Conservation (phyloP, 2,888 invertebrate species). For the Euphydryas editha region DNA sequence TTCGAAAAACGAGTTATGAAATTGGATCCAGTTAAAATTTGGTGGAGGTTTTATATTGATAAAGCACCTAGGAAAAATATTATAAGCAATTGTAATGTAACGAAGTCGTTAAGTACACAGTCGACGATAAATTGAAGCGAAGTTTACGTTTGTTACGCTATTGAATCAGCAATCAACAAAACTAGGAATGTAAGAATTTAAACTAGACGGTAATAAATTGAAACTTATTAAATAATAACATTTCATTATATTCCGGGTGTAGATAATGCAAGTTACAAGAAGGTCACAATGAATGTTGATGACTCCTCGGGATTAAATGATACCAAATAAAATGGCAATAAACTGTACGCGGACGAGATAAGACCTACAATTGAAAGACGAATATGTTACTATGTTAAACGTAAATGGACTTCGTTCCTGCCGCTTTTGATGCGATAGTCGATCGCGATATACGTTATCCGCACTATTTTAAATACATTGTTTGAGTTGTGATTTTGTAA, state of each 20-base stretch:
- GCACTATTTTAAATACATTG: constrained; percentile 19
- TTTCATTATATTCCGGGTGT: constrained; percentile 21
- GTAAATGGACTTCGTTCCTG: constrained; percentile 24
- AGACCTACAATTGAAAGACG: constrained; percentile 26
- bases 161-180: no score
- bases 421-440: constrained; percentile 12
- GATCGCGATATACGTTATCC: constrained; percentile 12
- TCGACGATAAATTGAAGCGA: no score
- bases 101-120: no score
- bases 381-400: constrained; percentile 16
- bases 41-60: no score
- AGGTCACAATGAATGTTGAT: constrained; percentile 29
- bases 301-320: constrained; percentile 38
- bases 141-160: no score
- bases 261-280: constrained; percentile 21
- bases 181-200: no score
- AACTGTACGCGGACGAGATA: constrained; percentile 29
- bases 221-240: no score
- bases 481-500: constrained; percentile 5
- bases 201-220: no score
- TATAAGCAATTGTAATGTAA: no score
- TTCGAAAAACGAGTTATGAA: no score
- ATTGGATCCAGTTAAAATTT: no score
- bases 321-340: constrained; percentile 32
- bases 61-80: no score